Base-by-base conservation (phyloP, 2,113 vertebrate species). In the Colinus virginianus region DNA sequence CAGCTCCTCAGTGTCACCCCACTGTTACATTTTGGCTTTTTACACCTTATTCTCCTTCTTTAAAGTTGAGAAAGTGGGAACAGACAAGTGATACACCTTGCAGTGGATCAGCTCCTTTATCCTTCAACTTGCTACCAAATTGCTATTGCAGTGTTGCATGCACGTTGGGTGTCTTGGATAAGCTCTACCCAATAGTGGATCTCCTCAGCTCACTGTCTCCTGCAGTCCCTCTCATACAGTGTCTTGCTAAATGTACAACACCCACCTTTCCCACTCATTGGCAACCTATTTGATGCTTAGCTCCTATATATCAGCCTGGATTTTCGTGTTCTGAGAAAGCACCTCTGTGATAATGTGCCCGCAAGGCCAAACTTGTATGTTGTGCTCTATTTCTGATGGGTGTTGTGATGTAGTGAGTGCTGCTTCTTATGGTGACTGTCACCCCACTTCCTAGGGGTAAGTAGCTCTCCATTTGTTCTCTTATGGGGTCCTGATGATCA, bases 11-110 rank as follows among this genome's bases (percentile, higher is more conserved):
- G 21, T 38, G 53, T 82, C 26, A n/a, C 26, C 30, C 67, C 40
- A 12, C 58, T 49, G 62, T 30, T 70, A 68, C 56, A 8, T 19
- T 72, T 62, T 2, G 8, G 20, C 16, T 42, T 84, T 61, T 49
- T 42, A 72, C 11, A 12, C n/a, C 0, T 0, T 28, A 0, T 40
- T 84, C 88, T 55, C n/a, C 13, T 77, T 59, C 59, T 0, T 0
- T 34, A n/a, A 28, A 26, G 25, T 48, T 78, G 7, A 56, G 6
- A 25, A 76, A 51, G 34, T 28, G 30, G 32, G 36, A 61, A 46
- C 13, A 43, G 61, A 25, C 13, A 77, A 87, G 17, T 13, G 42
- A 12, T 0, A 0, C 21, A 77, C 7, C 25, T 56, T 49, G 25
- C 2, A 28, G 21, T 58, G 30, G 16, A 22, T 9, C 36, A 62